phyloP scores from a whole-genome alignment of 2,888 invertebrate species.

The Trisateles emortualis region DNA sequence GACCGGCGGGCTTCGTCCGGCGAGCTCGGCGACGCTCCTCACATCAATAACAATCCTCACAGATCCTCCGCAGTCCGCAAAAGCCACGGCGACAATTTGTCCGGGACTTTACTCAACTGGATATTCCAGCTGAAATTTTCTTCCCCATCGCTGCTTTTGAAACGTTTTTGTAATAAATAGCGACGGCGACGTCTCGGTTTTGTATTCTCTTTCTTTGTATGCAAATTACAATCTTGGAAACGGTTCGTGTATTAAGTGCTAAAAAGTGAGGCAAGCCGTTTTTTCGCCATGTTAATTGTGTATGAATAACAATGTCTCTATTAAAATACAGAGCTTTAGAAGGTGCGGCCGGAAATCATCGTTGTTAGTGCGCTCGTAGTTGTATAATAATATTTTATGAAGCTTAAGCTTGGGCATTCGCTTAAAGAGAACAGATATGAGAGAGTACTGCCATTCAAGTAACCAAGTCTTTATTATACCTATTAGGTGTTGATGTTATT shows the following conservation, averaged over 20 bases:
- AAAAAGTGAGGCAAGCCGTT: constrained; percentile 44
- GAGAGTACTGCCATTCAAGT: background rate
- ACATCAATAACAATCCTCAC: constrained; percentile 79
- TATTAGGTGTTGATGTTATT: too few relatives aligned
- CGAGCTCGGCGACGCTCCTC: constrained; percentile 48
- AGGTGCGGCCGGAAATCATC: constrained; percentile 39
- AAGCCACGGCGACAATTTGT: constrained; percentile 74
- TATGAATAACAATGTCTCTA: constrained; percentile 47
- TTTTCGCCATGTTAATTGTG: constrained; percentile 48
- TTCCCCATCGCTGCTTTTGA: constrained; percentile 48
- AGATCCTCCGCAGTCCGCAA: constrained; percentile 69
- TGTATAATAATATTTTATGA: constrained; percentile 3
- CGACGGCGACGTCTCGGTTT: constrained; percentile 45
- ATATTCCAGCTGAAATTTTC: constrained; percentile 59
- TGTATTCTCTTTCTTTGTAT: constrained; percentile 50
- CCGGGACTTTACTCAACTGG: constrained; percentile 67
- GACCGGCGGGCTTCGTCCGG: constrained; percentile 41
- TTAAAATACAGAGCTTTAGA: constrained; percentile 25
- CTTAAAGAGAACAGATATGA: background rate
- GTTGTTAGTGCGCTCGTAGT: constrained; percentile 21
- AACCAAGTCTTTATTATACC: too few relatives aligned
- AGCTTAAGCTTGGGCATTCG: background rate
- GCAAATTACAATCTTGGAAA: constrained; percentile 49
- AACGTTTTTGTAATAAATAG: constrained; percentile 57
- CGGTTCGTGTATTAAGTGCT: constrained; percentile 47